Evolutionary conservation across 1,140 invertebrate species (phyloP).

Genomic region (Drosophila erecta): DNA sequence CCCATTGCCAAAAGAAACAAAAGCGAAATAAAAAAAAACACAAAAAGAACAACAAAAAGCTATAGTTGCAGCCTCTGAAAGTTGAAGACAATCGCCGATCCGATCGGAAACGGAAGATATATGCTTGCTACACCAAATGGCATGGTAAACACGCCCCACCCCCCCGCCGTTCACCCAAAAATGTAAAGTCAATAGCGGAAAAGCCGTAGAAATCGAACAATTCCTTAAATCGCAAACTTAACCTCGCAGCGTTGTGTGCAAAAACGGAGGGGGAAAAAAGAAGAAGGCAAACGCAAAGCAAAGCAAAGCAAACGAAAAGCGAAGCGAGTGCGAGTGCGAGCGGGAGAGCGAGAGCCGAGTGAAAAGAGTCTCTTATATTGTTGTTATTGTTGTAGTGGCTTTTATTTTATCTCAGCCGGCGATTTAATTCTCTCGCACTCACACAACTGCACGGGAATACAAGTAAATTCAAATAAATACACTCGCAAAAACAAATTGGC

Average conservation of each 20-base stretch:
- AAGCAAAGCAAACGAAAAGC: constrained; percentile 15
- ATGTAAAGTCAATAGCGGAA: constrained; percentile 11
- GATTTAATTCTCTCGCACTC: constrained; percentile 20
- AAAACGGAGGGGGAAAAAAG: constrained; percentile 14
- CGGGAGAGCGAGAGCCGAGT: constrained; percentile 43
- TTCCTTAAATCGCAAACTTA: constrained; percentile 63
- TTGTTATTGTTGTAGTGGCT: constrained; percentile 26
- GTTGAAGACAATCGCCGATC: not conserved
- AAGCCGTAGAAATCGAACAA: constrained; percentile 25
- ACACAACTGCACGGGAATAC: not conserved
- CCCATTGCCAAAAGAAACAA: not conserved
- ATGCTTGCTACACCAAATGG: not conserved
- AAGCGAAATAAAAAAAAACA: not conserved
- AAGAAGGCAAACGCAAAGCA: constrained; percentile 18
- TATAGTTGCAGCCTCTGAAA: not conserved
- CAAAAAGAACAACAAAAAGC: not conserved
- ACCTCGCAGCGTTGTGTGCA: constrained; percentile 68
- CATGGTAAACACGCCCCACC: not conserved
- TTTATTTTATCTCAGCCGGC: constrained; percentile 27
- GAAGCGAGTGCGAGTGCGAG: constrained; percentile 54
- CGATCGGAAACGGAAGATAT: not conserved
- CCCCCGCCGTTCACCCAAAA: not conserved
- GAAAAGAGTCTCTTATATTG: constrained; percentile 52
- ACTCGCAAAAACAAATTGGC: constrained; percentile 17
- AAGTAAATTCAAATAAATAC: constrained; percentile 19